Conservation (phyloP, 2,113 vertebrate genomes). For the Clupea harengus region DNA sequence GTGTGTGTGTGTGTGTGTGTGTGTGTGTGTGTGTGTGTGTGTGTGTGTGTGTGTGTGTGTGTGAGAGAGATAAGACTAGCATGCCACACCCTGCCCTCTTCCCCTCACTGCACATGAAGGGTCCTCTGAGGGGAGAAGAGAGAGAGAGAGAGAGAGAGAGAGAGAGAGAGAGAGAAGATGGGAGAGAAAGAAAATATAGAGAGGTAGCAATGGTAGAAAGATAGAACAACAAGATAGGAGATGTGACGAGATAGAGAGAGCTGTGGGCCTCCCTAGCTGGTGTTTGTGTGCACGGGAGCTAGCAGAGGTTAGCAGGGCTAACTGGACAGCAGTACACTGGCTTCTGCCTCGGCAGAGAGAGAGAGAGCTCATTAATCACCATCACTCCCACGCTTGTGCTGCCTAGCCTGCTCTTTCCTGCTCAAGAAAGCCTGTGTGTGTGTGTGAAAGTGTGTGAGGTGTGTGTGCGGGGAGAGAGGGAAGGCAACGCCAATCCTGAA, state of each 20-base stretch:
- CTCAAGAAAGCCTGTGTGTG: too few relatives aligned
- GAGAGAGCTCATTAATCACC: neutral
- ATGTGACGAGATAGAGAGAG: neutral
- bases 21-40: constrained; percentile 46
- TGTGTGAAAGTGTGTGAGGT: too few relatives aligned
- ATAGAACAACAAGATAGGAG: neutral
- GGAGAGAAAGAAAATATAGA: neutral
- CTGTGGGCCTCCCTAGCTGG: neutral
- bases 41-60: constrained; percentile 34
- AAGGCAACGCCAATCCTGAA: too few relatives aligned
- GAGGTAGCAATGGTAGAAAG: neutral
- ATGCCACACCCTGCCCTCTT: constrained; percentile 59
- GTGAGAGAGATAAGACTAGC: constrained; percentile 64
- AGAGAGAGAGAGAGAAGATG: neutral
- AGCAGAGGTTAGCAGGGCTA: neutral
- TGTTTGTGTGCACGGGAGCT: neutral
- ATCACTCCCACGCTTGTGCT: too few relatives aligned
- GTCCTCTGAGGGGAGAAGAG: neutral
- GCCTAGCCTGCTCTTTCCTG: too few relatives aligned
- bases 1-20: constrained; percentile 44
- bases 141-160: neutral
- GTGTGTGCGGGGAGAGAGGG: too few relatives aligned
- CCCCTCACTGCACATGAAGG: constrained; percentile 43
- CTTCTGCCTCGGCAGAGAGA: neutral
- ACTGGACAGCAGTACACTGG: neutral